Evolutionary conservation across 2,113 vertebrate species (phyloP), one percentile per base, ranked within the genome.

Genomic region (Spermophilus dauricus): DNA sequence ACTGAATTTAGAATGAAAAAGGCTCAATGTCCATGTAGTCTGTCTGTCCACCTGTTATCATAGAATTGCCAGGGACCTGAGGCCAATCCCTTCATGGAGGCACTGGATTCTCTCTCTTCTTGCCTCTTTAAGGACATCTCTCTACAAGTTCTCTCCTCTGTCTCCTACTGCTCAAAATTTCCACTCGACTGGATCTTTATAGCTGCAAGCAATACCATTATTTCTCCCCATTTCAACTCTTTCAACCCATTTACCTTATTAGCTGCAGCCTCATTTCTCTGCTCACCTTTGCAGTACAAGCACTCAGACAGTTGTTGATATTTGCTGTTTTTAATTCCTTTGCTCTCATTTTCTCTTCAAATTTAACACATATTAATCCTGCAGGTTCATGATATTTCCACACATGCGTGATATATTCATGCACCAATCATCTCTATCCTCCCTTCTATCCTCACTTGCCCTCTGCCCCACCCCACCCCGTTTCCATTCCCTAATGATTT

Each of bases 1-100:
- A 30, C 0, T 34, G 69, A 30, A 63, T 86, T 63, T 63, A 53
- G 53, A 67, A 32, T 18, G 37, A n/a, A 26, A 48, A 34, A 58
- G n/a, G 0, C 1, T 18, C 2, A 2, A 1, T 16, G 67, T 48
- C 26, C 34, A 20, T 63, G 32, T 24, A 28, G 26, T 76, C 42
- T 92, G 73, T 6, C 67, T 39, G 83, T 39, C 37, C 22, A 22
- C n/a, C 22, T 69, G 12, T 77, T 65, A 81, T 20, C 32, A 7
- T 0, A 17, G 89, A 61, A 61, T 78, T 1, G 0, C 32, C 78
- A 26, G 42, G 72, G 22, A 9, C n/a, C 17, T n/a, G 28, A 91
- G 32, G 14, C 39, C 4, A 17, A 0, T 14, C 39, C 16, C 34
- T 94, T 53, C 53, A 26, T 13, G 2, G 17, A 7, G 28, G 5